phyloP scores from a whole-genome alignment of 2,797 vertebrate species.

The Notolepis coatsorum region DNA sequence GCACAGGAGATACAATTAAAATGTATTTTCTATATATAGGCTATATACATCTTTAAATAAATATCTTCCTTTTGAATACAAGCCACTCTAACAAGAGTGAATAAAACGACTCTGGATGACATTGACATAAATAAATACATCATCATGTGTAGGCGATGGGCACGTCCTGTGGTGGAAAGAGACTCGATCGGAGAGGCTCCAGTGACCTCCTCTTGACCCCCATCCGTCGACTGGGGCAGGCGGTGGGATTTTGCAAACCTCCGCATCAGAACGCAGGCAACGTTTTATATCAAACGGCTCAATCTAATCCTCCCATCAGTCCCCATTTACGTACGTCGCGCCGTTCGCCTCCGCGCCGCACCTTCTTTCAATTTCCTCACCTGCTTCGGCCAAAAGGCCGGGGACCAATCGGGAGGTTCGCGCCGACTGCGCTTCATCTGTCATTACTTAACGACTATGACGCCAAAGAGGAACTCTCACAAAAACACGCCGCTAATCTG shows the following conservation, averaged over 20 bases:
- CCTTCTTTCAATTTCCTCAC: conserved; percentile 71
- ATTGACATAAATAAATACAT: too few species aligned
- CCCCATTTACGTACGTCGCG: conserved; percentile 35
- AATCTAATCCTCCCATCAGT: conserved; percentile 41
- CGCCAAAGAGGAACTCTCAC: conserved; percentile 70
- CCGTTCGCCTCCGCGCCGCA: conserved; percentile 44
- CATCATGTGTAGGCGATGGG: too few species aligned
- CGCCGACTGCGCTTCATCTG: conserved; percentile 69
- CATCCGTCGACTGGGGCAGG: conserved; percentile 20
- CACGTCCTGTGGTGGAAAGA: too few species aligned
- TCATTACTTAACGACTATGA: conserved; percentile 78
- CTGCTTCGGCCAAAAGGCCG: conserved; percentile 53
- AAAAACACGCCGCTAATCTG: conserved; percentile 70
- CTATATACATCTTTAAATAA: too few species aligned
- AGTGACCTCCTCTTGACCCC: conserved; percentile 36
- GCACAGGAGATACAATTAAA: too few species aligned
- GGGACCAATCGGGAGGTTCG: conserved; percentile 47
- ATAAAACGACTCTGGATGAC: too few species aligned
- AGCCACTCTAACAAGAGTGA: too few species aligned
- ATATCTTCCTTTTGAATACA: too few species aligned
- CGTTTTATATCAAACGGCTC: conserved; percentile 51
- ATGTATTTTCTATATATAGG: too few species aligned
- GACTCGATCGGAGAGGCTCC: too few species aligned
- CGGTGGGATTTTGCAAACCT: conserved; percentile 47
- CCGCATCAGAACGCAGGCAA: conserved; percentile 27